phyloP scores from a whole-genome alignment of 2,113 vertebrate species.

The Myrmophylax atrothorax region DNA sequence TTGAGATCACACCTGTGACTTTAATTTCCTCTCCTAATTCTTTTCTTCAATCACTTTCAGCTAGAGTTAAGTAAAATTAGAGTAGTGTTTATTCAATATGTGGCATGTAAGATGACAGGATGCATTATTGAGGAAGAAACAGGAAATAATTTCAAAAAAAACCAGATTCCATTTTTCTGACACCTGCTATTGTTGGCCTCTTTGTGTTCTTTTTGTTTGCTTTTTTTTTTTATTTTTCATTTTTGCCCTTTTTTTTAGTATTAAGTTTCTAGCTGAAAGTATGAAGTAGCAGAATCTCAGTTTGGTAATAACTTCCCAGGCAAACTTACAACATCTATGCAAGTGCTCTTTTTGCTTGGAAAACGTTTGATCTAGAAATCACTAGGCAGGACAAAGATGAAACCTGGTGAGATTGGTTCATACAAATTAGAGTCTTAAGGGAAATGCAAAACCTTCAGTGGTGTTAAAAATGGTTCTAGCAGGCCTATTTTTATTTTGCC shows the following conservation, averaged over 20 bases:
- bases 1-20: neutral
- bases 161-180: neutral
- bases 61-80: neutral
- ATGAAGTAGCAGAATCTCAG: constrained; percentile 31
- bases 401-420: constrained; percentile 23
- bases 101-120: neutral
- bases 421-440: neutral
- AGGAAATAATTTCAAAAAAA: neutral
- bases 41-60: neutral
- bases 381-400: constrained; percentile 46
- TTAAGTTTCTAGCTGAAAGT: neutral
- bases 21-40: neutral
- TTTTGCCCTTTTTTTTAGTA: neutral
- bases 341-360: constrained; percentile 52
- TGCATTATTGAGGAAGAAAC: neutral
- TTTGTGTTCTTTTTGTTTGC: neutral
- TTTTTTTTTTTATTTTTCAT: neutral
- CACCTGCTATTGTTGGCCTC: neutral
- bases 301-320: constrained; percentile 35
- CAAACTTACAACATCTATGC: constrained; percentile 23
- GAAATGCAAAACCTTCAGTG: neutral
- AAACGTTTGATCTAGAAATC: constrained; percentile 49
- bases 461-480: neutral
- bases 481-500: neutral
- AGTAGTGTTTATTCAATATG: neutral